phyloP scores from a whole-genome alignment of 2,113 vertebrate species.

The Spilogale gracilis region DNA sequence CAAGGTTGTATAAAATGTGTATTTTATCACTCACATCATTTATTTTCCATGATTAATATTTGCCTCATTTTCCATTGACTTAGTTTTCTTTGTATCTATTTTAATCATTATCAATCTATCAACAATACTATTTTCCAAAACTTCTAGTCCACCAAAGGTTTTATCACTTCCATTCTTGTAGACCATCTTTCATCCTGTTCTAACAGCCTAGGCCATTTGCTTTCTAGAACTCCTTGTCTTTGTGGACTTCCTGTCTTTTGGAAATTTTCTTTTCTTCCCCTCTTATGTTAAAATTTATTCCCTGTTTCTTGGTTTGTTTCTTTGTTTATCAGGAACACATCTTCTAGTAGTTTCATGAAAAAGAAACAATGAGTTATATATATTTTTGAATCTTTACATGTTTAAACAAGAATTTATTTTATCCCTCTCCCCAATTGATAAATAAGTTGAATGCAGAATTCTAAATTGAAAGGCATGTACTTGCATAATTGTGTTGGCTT shows the following conservation, averaged over 20 bases:
- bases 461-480: background rate
- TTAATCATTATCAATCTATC: background rate
- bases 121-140: background rate
- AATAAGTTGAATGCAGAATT: background rate
- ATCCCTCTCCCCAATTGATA: background rate
- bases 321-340: background rate
- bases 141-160: background rate
- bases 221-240: background rate
- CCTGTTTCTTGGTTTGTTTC: background rate
- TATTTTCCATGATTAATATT: slow-evolving; percentile 16
- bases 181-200: background rate
- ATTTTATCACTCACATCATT: background rate
- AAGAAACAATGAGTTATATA: background rate
- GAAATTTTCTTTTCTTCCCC: background rate
- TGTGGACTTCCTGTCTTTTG: background rate
- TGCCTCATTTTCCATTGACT: background rate
- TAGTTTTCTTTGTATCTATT: background rate
- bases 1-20: background rate
- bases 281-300: background rate
- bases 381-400: background rate
- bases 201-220: background rate
- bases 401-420: background rate
- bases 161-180: background rate
- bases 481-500: background rate
- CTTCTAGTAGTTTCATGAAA: background rate